phyloP scores from a whole-genome alignment of 2,797 vertebrate species.

The Anisognathus igniventris region DNA sequence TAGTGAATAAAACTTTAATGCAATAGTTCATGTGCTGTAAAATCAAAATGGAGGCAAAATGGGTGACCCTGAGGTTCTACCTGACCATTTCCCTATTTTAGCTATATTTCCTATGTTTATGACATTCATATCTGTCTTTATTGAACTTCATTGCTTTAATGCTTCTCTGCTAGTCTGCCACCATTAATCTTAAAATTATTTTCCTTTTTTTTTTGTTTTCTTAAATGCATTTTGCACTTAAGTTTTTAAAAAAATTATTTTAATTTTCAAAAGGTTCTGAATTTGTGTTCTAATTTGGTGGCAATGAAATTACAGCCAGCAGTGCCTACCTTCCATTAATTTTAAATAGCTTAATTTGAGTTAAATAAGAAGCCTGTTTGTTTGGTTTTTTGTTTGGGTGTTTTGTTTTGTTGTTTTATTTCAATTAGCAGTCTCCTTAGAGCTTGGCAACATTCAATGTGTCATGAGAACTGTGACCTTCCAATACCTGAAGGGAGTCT shows the following conservation, averaged over 20 bases:
- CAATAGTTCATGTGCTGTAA: not conserved
- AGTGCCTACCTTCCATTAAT: not conserved
- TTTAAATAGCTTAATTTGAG: not conserved
- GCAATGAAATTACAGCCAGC: rapidly evolving
- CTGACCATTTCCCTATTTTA: not conserved
- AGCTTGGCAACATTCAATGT: not conserved
- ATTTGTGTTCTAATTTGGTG: not conserved
- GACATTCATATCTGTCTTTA: not conserved
- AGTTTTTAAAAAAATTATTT: not conserved
- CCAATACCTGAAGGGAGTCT: rapidly evolving
- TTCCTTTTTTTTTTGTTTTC: not conserved
- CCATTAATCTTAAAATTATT: not conserved
- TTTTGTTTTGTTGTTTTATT: not conserved
- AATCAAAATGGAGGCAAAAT: not conserved
- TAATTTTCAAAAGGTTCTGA: not conserved
- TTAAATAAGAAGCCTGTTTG: not conserved
- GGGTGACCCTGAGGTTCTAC: not conserved
- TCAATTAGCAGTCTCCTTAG: not conserved
- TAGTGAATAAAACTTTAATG: not conserved
- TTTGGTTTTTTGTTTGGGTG: not conserved
- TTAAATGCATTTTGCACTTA: not conserved
- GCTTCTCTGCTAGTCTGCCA: not conserved
- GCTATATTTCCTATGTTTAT: not conserved
- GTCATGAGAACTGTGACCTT: not conserved
- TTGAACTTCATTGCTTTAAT: not conserved